A percentile compares a stretch with the other conserved stretches of the same genome.
Evolutionary conservation across 2,113 vertebrate species (phyloP).

Genomic region (Psettodes erumei): DNA sequence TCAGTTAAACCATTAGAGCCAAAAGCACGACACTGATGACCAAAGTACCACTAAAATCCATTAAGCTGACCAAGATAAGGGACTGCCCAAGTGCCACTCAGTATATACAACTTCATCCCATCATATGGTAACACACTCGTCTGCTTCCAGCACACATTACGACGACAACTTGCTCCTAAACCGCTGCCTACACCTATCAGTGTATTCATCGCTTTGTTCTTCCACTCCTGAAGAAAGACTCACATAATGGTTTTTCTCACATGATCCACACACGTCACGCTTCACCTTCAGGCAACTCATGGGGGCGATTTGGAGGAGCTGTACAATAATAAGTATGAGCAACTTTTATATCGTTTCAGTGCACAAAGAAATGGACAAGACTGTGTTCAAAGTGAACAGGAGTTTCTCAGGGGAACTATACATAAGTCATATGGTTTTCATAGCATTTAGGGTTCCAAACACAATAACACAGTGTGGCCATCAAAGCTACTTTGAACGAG

Average conservation of each 20-base stretch:
- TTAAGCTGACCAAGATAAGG: conserved; percentile 39
- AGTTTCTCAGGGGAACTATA: conserved; percentile 58
- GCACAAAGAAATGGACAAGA: conserved; percentile 58
- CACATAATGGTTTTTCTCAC: conserved; percentile 58
- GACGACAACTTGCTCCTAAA: conserved; percentile 49
- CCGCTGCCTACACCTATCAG: conserved; percentile 51
- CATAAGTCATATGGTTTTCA: conserved; percentile 39
- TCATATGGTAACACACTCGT: conserved; percentile 13
- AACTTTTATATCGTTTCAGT: conserved; percentile 63
- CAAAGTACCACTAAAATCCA: conserved; percentile 56
- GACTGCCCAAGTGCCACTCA: conserved; percentile 16
- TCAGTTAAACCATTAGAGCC: conserved; percentile 47
- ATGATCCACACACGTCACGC: conserved; percentile 42
- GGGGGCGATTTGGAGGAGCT: conserved; percentile 46
- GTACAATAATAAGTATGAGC: conserved; percentile 58
- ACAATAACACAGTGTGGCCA: conserved; percentile 40
- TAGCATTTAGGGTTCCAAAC: conserved; percentile 53
- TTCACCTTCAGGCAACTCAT: conserved; percentile 52
- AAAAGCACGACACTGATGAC: conserved; percentile 61
- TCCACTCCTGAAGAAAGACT: conserved; percentile 51
- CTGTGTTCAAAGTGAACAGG: conserved; percentile 64
- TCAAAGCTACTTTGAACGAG: conserved; percentile 51
- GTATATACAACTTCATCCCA: conserved; percentile 23
- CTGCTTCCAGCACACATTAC: conserved; percentile 45
- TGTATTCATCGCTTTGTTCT: conserved; percentile 56